phyloP scores from a whole-genome alignment of 2,888 invertebrate species.

The Rhimphoctona megacephalus region DNA sequence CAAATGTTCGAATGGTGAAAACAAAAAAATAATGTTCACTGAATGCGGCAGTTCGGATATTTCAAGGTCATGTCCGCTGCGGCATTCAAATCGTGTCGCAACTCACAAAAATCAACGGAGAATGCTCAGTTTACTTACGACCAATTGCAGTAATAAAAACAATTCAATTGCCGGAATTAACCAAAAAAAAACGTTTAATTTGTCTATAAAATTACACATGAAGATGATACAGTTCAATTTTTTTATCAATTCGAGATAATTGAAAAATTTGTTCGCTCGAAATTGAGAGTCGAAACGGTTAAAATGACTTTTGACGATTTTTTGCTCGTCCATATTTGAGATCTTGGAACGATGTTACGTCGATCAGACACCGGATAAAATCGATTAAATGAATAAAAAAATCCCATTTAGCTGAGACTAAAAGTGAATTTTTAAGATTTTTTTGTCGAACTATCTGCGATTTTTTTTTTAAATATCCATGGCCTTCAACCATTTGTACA shows the following conservation, averaged over 20 bases:
- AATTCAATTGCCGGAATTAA: background rate
- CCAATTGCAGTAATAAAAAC: background rate
- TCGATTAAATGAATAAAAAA: too few species aligned
- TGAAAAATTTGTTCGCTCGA: background rate
- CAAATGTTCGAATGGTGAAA: background rate
- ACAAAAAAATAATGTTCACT: background rate
- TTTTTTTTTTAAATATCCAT: background rate
- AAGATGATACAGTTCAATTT: too few species aligned
- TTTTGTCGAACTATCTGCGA: too few species aligned
- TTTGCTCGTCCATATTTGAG: background rate
- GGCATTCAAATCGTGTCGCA: background rate
- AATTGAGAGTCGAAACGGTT: background rate
- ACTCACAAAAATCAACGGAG: background rate
- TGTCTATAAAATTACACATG: too few species aligned
- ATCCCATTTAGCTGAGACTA: too few species aligned
- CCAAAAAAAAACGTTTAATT: background rate
- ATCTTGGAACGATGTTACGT: background rate
- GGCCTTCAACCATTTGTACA: background rate
- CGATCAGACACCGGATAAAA: background rate
- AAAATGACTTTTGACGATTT: background rate
- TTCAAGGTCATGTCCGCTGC: background rate
- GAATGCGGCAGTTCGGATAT: background rate
- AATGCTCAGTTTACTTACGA: background rate
- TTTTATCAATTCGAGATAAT: background rate
- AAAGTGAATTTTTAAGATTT: too few species aligned